Percentiles rank a stretch among this genome's conserved stretches.
phyloP scores from a whole-genome alignment of 2,888 invertebrate genomes.

The Dromius quadrimaculatus region DNA sequence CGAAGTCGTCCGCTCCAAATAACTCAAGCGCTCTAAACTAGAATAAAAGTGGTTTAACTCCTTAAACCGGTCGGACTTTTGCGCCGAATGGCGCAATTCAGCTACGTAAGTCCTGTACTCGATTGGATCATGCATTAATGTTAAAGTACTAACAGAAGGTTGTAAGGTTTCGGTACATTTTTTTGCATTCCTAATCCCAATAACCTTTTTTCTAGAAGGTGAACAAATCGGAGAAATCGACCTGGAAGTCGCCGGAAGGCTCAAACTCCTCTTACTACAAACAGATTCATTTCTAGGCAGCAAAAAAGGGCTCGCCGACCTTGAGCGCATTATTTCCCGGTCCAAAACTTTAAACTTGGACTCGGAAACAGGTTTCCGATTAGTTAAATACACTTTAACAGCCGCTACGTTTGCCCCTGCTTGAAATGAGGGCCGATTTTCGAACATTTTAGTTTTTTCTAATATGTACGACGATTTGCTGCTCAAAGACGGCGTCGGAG shows the following conservation, averaged over 20 bases:
- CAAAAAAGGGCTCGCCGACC: conserved; percentile 70
- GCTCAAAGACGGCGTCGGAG: conserved; percentile 62
- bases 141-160: conserved; percentile 59
- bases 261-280: conserved; percentile 71
- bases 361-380: conserved; percentile 78
- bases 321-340: conserved; percentile 66
- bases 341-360: conserved; percentile 80
- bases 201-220: conserved; percentile 76
- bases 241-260: conserved; percentile 73
- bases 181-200: conserved; percentile 72
- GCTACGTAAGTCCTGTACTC: conserved; percentile 78
- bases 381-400: conserved; percentile 75
- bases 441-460: conserved; percentile 79
- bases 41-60: conserved; percentile 88
- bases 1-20: conserved; percentile 83
- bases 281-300: conserved; percentile 61
- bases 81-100: conserved; percentile 75
- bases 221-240: conserved; percentile 71
- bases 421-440: conserved; percentile 67
- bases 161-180: conserved; percentile 73
- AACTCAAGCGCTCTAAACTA: conserved; percentile 85
- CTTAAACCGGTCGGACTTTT: conserved; percentile 83
- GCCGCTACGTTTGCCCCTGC: conserved; percentile 72
- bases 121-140: conserved; percentile 65
- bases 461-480: conserved; percentile 72